Evolutionary conservation across 2,888 invertebrate species (phyloP).

Genomic region (Pemphredon lugubris): DNA sequence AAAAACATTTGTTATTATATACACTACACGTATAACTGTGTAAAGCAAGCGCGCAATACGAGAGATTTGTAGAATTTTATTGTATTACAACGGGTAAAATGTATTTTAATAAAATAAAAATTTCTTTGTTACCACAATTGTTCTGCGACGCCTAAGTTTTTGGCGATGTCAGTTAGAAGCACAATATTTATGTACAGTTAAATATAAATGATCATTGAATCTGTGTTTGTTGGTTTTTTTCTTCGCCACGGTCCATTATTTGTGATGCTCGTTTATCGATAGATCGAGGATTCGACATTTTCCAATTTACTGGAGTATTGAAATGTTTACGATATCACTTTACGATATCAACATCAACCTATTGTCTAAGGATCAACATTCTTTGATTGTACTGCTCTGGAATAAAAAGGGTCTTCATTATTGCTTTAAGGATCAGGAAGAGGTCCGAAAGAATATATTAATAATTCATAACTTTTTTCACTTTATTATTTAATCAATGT

Average conservation of each 20-base stretch:
- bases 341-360: too few species aligned
- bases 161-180: slow-evolving; percentile 35
- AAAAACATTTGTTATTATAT: slow-evolving; percentile 63
- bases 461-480: too few species aligned
- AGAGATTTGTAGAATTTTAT: slow-evolving; percentile 50
- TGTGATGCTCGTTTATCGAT: too few species aligned
- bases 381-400: too few species aligned
- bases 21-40: slow-evolving; percentile 47
- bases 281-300: too few species aligned
- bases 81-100: slow-evolving; percentile 51
- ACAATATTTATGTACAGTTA: slow-evolving; percentile 32
- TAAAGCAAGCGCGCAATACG: slow-evolving; percentile 51
- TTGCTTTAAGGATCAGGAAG: too few species aligned
- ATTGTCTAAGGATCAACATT: too few species aligned
- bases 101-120: slow-evolving; percentile 59
- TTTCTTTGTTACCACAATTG: slow-evolving; percentile 38
- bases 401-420: too few species aligned
- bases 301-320: too few species aligned
- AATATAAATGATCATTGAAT: slow-evolving; percentile 38
- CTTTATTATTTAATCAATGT: slow-evolving; percentile 72
- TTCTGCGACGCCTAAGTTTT: slow-evolving; percentile 15
- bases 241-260: slow-evolving; percentile 3
- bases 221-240: slow-evolving; percentile 2
- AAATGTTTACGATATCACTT: too few species aligned
- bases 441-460: too few species aligned